Evolutionary conservation across 2,113 vertebrate genomes (phyloP).

Genomic region (Isichthys henryi): DNA sequence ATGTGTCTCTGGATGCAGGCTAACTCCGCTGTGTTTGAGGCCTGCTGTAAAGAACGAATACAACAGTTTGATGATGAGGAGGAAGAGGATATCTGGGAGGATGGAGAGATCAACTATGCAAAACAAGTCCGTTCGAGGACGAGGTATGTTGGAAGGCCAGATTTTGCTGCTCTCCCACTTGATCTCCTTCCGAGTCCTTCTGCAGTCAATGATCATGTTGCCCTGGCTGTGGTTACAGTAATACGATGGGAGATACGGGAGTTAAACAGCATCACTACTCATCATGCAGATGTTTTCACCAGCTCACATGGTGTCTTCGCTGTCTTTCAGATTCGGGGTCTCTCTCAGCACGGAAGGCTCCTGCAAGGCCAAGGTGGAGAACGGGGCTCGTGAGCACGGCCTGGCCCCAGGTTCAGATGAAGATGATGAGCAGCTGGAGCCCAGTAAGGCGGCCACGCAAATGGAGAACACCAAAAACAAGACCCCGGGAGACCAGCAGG

Average conservation of each 20-base stretch:
- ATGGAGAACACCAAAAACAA: constrained; percentile 28
- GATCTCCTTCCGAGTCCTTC: background rate
- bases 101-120: constrained; percentile 78
- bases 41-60: constrained; percentile 86
- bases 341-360: constrained; percentile 68
- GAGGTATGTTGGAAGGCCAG: constrained; percentile 56
- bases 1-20: constrained; percentile 56
- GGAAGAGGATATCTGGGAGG: constrained; percentile 94
- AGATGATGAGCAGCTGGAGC: constrained; percentile 22
- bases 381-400: constrained; percentile 59
- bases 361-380: constrained; percentile 65
- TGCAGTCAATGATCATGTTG: background rate
- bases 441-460: constrained; percentile 37
- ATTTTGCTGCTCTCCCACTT: background rate
- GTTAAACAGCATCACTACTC: background rate
- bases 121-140: constrained; percentile 79
- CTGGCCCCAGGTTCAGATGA: constrained; percentile 49
- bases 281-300: background rate
- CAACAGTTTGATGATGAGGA: constrained; percentile 87
- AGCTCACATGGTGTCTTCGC: no score
- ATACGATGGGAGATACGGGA: background rate
- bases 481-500: constrained; percentile 18
- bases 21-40: constrained; percentile 83
- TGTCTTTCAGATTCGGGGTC: constrained; percentile 69
- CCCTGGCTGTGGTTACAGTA: background rate